A percentile compares a stretch with the other conserved stretches of the same genome.
Evolutionary conservation across 2,113 vertebrate species (phyloP).

Genomic region (Pollachius pollachius): DNA sequence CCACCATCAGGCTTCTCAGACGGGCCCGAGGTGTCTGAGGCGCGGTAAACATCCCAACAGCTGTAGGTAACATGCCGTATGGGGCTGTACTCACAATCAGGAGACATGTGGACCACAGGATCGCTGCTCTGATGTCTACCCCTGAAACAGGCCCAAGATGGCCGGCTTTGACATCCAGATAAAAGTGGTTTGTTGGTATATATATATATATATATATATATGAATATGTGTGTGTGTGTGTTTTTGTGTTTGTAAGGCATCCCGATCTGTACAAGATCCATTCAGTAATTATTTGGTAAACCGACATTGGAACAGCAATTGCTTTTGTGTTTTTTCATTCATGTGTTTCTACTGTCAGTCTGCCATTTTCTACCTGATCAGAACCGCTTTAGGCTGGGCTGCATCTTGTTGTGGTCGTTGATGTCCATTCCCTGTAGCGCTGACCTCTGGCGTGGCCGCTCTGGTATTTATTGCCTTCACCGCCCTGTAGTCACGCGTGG

Average conservation of each 20-base stretch:
- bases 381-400: too few species aligned
- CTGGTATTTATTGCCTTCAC: not conserved
- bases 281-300: too few species aligned
- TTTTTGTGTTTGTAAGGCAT: too few species aligned
- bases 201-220: too few species aligned
- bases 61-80: not conserved
- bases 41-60: not conserved
- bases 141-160: not conserved
- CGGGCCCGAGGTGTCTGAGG: slow-evolving; percentile 7
- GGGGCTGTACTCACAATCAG: not conserved
- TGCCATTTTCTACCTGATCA: too few species aligned
- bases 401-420: not conserved
- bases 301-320: too few species aligned
- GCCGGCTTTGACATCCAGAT: slow-evolving; percentile 2
- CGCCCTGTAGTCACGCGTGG: not conserved
- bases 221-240: too few species aligned
- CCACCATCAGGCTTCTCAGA: slow-evolving; percentile 29
- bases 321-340: too few species aligned
- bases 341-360: too few species aligned
- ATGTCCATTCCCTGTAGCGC: not conserved
- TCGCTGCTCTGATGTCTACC: not conserved
- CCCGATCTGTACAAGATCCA: too few species aligned
- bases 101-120: not conserved
- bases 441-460: not conserved
- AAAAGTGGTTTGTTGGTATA: too few species aligned